A percentile compares a stretch with the other conserved stretches of the same genome.
These are phyloP conservation scores for Aricia artaxerxes DNA, from an alignment of 2,888 invertebrate species.

Conservation along the genomic window DNA sequence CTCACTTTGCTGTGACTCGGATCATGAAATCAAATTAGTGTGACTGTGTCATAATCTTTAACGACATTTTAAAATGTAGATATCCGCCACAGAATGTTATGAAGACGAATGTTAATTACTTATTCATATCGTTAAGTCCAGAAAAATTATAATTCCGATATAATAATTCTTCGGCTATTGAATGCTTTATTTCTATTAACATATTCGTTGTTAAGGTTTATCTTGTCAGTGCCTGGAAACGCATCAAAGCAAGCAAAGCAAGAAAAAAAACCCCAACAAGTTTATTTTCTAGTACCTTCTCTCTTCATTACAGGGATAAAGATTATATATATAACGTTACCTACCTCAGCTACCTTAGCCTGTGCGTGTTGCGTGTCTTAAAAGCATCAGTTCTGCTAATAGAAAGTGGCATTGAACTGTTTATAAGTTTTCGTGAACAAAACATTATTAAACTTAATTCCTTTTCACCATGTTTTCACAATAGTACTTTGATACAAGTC, in stretches of 20 bases:
- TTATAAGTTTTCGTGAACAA: neutral
- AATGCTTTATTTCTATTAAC: too few species aligned
- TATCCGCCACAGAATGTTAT: too few species aligned
- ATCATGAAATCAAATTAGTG: neutral
- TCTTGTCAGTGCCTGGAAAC: too few species aligned
- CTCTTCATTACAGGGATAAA: neutral
- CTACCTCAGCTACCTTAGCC: neutral
- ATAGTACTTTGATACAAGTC: neutral
- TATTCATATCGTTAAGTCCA: too few species aligned
- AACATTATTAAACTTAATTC: neutral
- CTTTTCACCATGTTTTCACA: neutral
- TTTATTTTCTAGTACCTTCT: neutral
- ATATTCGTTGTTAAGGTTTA: too few species aligned
- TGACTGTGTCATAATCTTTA: too few species aligned
- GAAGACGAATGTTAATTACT: too few species aligned
- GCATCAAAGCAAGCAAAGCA: too few species aligned
- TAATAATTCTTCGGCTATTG: too few species aligned
- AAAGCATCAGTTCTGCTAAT: neutral
- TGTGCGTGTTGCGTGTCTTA: conserved; percentile 14
- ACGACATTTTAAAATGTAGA: too few species aligned
- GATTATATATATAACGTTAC: neutral
- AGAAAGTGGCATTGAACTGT: conserved; percentile 15
- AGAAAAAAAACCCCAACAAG: too few species aligned
- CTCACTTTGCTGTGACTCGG: neutral
- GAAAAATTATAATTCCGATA: too few species aligned